Evolutionary conservation across 1,140 invertebrate genomes (phyloP), one percentile per base, ranked within the genome.

Genomic region (Dinoponera quadriceps): DNA sequence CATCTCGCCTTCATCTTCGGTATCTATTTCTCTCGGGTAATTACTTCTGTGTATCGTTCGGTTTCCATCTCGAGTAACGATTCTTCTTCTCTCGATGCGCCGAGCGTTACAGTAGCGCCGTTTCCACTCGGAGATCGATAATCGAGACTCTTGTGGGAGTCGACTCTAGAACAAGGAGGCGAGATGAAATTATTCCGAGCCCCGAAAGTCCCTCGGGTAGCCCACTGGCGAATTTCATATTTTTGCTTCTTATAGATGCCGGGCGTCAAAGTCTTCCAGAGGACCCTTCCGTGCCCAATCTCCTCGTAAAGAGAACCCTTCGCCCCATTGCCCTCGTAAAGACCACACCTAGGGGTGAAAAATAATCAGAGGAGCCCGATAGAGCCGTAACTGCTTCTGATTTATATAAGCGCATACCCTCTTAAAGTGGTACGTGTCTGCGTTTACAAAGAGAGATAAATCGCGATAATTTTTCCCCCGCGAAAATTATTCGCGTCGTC

Each of bases 231-330:
- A 72, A 85, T 89, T 89, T 89, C 86, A 88, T 86, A 88, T 88
- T 88, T 83, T 81, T 75, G 18, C 77, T 60, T 38, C 54, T 82
- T 59, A 60, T 72, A 66, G 74, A 87, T 44, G 63, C 38, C 59
- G 18, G 16, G 80, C 65, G 80, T 82, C 69, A 51, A 63, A 82
- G 80, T 87, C 82, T 71, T 65, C 74, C 63, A 25, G 59, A 85
- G 78, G 63, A 54, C 59, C 82, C 65, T 82, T 55, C 22, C 68
- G 63, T 55, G 77, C 57, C 82, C 86, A 85, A 88, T 87, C 48
- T 88, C 59, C 86, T 85, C 82, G 86, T 87, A 88, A 88, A 85
- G 71, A 82, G 82, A 81, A 88, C 62, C 74, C 82, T 72, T 74
- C 75, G 75, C 49, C 22, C 69, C 75, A 81, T 82, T 75, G 69